Evolutionary conservation across 2,888 invertebrate species (phyloP), one percentile per base, ranked within the genome.

Genomic region (Sinhomidia bicolor): DNA sequence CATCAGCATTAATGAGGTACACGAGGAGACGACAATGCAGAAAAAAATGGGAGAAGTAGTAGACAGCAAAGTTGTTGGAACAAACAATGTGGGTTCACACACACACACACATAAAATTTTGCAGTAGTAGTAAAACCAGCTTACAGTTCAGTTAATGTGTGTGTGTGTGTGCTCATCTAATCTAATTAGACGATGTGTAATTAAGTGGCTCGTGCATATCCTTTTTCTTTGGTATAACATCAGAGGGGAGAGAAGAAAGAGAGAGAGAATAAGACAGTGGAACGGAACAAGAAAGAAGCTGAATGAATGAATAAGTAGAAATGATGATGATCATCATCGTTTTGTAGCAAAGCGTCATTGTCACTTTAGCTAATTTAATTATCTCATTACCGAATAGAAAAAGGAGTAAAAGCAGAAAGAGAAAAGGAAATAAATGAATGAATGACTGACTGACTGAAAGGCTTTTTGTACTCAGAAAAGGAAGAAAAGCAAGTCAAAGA

Each of bases 131-230:
- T 2, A 62, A 62, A 26, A 17, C 29, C 1, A 78, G 17, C 12
- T 78, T 4, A 36, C 36, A 54, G 71, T 36, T 71, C 20, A 32
- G 71, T 17, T 71, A 32, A 51, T 47, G 51, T 57, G 76, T 51
- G 71, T 17, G 41, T 17, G 29, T 47, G 51, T 57, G 76, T 51
- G 29, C 36, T 54, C 20, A 57, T 17, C 74, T 74, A 60, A 85
- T 71, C 29, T 85, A 76, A 85, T 85, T 85, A 60, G 74, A 9
- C 23, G 57, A 62, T 62, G 26, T 41, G 78, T 76, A 76, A 85
- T 76, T 85, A 84, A 84, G 76, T 60, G 84, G 23, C 54, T 84
- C 32, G 68, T 44, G 60, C 57, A 60, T 36, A 20, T 60, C 41
- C 36, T 36, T 60, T 57, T 20, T 26, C 32, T 26, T 26, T 17